phyloP scores from a whole-genome alignment of 2,797 vertebrate species.

The Microchirus variegatus region DNA sequence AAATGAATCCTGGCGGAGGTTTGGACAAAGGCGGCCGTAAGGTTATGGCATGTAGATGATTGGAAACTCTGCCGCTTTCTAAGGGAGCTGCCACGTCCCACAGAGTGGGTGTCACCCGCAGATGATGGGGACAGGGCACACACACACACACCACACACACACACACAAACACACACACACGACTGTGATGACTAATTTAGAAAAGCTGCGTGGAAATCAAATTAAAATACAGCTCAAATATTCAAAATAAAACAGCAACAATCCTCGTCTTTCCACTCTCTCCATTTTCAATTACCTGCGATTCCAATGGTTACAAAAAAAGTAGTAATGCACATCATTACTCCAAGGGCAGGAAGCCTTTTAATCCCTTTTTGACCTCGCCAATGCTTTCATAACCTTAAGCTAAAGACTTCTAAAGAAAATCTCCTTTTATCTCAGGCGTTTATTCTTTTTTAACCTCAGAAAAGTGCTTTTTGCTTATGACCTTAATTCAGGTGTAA shows the following conservation, averaged over 20 bases:
- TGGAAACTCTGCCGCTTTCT: constrained; percentile 78
- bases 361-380: constrained; percentile 7
- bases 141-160: constrained; percentile 28
- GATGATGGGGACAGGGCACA: constrained; percentile 75
- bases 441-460: not conserved
- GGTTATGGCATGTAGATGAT: constrained; percentile 87
- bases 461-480: not conserved
- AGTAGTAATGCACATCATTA: constrained; percentile 3
- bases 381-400: not conserved
- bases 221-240: not conserved
- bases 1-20: constrained; percentile 83
- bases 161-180: not conserved
- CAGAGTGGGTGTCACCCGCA: constrained; percentile 80
- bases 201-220: not conserved
- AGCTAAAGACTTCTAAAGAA: constrained; percentile 1
- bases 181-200: not conserved
- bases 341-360: not conserved
- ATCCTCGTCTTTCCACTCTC: not conserved
- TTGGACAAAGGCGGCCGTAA: constrained; percentile 84
- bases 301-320: constrained; percentile 9
- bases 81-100: constrained; percentile 84
- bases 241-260: constrained; percentile 1
- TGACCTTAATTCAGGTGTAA: constrained; percentile 6
- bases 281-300: constrained; percentile 7
- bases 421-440: not conserved